A percentile compares a stretch with the other conserved stretches of the same genome.
Evolutionary conservation across 2,113 vertebrate genomes (phyloP).

Genomic region (Pituophis catenifer): DNA sequence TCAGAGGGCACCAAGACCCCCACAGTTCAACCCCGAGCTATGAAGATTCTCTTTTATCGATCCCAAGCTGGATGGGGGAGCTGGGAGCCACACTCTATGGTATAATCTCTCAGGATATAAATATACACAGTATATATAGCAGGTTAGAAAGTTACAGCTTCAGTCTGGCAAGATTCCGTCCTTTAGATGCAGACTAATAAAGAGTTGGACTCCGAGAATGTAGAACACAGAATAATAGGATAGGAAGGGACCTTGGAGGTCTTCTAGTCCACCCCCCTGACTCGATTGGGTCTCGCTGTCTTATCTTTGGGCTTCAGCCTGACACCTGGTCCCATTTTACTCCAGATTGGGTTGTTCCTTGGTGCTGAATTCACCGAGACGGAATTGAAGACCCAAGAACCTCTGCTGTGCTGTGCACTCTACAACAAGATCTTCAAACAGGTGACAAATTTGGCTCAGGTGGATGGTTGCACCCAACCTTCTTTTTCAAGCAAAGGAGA

Average conservation of each 20-base stretch:
- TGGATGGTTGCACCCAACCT: background rate
- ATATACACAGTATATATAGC: no score
- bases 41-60: no score
- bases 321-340: background rate
- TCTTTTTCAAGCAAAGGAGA: background rate
- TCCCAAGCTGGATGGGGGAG: no score
- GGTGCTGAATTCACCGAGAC: slow-evolving; percentile 13
- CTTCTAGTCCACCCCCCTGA: background rate
- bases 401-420: slow-evolving; percentile 40
- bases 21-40: no score
- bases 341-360: slow-evolving; percentile 60
- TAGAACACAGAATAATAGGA: background rate
- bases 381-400: slow-evolving; percentile 41
- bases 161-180: no score
- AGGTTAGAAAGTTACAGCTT: no score
- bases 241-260: background rate
- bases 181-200: background rate
- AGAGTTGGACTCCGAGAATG: background rate
- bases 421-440: slow-evolving; percentile 66
- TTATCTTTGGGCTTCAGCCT: background rate
- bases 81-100: no score
- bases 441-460: slow-evolving; percentile 26
- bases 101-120: no score
- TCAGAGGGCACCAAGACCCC: no score
- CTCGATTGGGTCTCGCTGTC: background rate